Conservation (phyloP, 2,888 invertebrate genomes). For the Himalopsyche kuldschensis region DNA sequence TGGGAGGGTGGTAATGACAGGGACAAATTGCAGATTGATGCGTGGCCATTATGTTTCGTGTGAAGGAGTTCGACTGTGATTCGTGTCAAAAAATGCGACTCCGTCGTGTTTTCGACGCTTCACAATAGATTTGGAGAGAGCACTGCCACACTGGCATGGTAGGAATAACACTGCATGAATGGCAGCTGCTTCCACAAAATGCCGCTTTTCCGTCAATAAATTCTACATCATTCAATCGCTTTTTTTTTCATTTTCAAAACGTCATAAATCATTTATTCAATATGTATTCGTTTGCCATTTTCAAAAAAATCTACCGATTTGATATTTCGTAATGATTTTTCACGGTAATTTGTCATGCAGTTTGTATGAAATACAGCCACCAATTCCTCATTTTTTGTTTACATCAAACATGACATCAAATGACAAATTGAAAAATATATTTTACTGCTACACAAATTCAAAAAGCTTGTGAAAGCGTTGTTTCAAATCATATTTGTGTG, state of each 20-base stretch:
- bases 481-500: too few species aligned
- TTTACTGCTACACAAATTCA: too few species aligned
- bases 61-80: background rate
- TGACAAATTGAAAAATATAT: too few species aligned
- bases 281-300: background rate
- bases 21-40: slow-evolving; percentile 2
- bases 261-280: background rate
- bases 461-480: too few species aligned
- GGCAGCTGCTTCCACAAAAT: background rate
- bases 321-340: too few species aligned
- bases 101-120: background rate
- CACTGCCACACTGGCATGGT: too few species aligned
- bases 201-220: background rate
- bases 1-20: slow-evolving; percentile 1
- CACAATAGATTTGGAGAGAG: background rate
- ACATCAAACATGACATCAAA: too few species aligned
- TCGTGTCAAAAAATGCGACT: background rate
- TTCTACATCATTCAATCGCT: background rate
- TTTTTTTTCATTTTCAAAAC: background rate
- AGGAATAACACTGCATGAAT: background rate
- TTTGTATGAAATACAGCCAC: too few species aligned
- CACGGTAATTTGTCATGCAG: too few species aligned
- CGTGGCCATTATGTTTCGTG: background rate
- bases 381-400: too few species aligned
- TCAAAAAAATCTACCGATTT: background rate